Evolutionary conservation across 2,888 invertebrate genomes (phyloP).

Genomic region (Eremobia ochroleuca): DNA sequence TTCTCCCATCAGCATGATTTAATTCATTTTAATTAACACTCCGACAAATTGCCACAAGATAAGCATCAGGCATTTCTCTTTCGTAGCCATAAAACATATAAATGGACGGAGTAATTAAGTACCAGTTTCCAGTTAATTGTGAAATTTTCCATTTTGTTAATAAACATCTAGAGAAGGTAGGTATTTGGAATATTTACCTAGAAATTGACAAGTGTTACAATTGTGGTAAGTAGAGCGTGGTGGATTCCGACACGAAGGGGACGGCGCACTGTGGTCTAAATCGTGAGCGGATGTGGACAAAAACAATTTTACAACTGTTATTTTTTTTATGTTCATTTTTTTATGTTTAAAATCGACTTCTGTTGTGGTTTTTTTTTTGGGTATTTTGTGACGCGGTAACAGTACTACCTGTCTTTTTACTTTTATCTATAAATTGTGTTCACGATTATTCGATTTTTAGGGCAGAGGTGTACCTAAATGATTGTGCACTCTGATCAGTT

Average conservation of each 20-base stretch:
- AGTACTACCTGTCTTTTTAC: slow-evolving; percentile 39
- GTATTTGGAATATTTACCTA: slow-evolving; percentile 86
- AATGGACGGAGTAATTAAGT: slow-evolving; percentile 40
- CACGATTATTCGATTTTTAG: slow-evolving; percentile 32
- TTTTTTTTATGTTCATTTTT: slow-evolving; percentile 8
- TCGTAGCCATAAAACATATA: slow-evolving; percentile 50
- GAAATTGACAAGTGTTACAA: slow-evolving; percentile 88
- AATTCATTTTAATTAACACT: slow-evolving; percentile 45
- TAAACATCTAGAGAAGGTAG: slow-evolving; percentile 58
- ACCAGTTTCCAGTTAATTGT: slow-evolving; percentile 44
- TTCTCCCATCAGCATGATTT: slow-evolving; percentile 44
- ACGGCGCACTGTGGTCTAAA: slow-evolving; percentile 66
- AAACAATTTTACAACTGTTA: slow-evolving; percentile 18
- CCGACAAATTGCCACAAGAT: slow-evolving; percentile 46
- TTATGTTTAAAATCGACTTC: slow-evolving; percentile 15
- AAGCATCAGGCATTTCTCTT: slow-evolving; percentile 49
- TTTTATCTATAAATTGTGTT: slow-evolving; percentile 21
- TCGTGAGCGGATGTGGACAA: slow-evolving; percentile 49
- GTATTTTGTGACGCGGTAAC: slow-evolving; percentile 36
- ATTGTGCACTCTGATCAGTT: not conserved
- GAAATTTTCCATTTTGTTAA: slow-evolving; percentile 31
- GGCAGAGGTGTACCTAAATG: not conserved
- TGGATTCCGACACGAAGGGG: slow-evolving; percentile 86
- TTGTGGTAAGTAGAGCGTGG: slow-evolving; percentile 84
- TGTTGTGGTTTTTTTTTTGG: slow-evolving; percentile 20